Conservation (phyloP, 2,797 vertebrate species). For the Philypnodon macrostomus region DNA sequence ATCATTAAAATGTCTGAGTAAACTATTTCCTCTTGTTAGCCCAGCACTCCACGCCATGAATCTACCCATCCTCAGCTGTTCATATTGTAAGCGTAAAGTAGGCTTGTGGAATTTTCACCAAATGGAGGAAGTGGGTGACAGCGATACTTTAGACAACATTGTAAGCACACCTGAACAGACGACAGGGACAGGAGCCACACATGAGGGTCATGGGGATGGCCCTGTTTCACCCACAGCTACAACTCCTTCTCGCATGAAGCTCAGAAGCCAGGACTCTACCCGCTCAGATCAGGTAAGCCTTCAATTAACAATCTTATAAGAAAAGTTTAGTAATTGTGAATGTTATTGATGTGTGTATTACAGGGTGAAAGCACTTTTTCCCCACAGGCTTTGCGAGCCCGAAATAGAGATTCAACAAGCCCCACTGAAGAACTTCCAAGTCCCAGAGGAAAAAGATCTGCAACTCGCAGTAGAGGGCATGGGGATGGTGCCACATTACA, state of each 20-base stretch:
- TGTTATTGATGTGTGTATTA: constrained; percentile 4
- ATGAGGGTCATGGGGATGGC: constrained; percentile 69
- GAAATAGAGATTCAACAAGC: constrained; percentile 82
- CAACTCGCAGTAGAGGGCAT: constrained; percentile 85
- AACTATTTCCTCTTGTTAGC: constrained; percentile 56
- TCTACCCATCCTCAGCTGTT: constrained; percentile 85
- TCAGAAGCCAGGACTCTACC: constrained; percentile 85
- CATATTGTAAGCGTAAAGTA: constrained; percentile 89
- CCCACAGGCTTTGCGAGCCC: constrained; percentile 65
- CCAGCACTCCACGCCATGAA: constrained; percentile 69
- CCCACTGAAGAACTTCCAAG: constrained; percentile 81
- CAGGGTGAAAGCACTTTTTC: constrained; percentile 79
- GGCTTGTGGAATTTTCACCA: constrained; percentile 93
- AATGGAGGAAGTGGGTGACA: constrained; percentile 75
- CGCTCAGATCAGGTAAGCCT: constrained; percentile 67
- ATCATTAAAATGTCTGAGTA: constrained; percentile 6
- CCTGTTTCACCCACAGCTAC: constrained; percentile 49
- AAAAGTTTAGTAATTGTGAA: neutral
- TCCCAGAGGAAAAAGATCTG: constrained; percentile 80
- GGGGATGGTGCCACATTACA: constrained; percentile 79
- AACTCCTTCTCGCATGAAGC: constrained; percentile 85
- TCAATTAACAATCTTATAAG: neutral
- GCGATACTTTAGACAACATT: constrained; percentile 55
- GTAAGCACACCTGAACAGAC: constrained; percentile 15
- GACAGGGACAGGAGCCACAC: constrained; percentile 4